Base-by-base conservation (phyloP, 2,113 vertebrate species). In the Psilopsiagon aurifrons region DNA sequence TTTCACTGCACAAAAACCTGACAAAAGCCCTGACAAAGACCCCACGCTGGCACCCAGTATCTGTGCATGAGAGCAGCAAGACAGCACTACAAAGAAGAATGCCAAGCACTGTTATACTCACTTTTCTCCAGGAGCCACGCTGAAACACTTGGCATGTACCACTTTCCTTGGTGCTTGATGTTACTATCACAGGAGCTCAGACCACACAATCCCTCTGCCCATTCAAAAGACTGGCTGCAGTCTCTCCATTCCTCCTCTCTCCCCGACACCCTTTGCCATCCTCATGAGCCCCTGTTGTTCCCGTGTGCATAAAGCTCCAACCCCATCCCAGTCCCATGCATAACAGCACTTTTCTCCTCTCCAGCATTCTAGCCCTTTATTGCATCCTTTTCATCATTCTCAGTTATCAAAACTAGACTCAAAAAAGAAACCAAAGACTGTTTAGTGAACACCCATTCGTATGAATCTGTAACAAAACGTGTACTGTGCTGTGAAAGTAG, bases 321-420 rank as follows among this genome's bases (percentile, higher is more conserved):
- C 13, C 33, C 39, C 44, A 54, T 7, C 46, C 9, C 33, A 44
- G 54, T 20, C n/a, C 15, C 64, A 67, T 2, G 0, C 0, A 0
- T 27, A 68, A 62, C 24, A 79, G 24, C n/a, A 24, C 28, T 57
- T 44, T 31, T 51, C 37, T 66, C 17, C 67, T 81, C 44, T 71
- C 47, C 82, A 68, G 16, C 27, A 22, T 47, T 29, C 71, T 39
- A 62, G 68, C 37, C 54, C 10, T n/a, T 62, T 74, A 54, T 33
- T 52, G 29, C 47, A 59, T 31, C 39, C 23, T 63, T 46, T 86
- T 63, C 29, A 43, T 22, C 37, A 33, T 25, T 63, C 33, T 59
- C 80, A 78, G 18, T 23, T 63, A 39, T 29, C 59, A 83, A 46
- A 52, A n/a, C 29, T 17, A 73, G 60, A 78, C 17, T 7, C 19